These are phyloP conservation scores for Cecidostiba fungosa DNA, from an alignment of 2,888 invertebrate species.

Conservation along the genomic window DNA sequence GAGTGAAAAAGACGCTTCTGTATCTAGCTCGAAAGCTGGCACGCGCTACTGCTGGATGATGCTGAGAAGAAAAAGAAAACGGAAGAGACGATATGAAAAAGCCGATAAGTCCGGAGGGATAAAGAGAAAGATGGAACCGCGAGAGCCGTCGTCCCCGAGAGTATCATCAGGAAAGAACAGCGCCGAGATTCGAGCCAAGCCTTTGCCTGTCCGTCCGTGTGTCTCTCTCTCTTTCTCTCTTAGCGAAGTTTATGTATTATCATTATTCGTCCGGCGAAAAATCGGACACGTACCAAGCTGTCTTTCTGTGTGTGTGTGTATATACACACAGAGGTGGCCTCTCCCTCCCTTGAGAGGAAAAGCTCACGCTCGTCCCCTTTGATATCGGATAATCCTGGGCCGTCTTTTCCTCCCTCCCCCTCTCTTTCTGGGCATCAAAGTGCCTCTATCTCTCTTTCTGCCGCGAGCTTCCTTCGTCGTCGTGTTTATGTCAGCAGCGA, in stretches of 20 bases:
- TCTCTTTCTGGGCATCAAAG: background rate
- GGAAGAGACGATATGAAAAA: background rate
- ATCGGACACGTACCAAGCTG: too few species aligned
- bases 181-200: background rate
- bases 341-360: conserved; percentile 64
- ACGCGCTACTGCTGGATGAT: too few species aligned
- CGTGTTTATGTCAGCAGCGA: background rate
- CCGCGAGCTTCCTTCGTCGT: background rate
- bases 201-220: conserved; percentile 1
- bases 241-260: conserved; percentile 67
- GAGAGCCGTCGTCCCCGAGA: background rate
- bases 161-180: background rate
- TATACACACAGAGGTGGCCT: too few species aligned
- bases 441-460: conserved; percentile 18
- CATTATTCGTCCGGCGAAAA: conserved; percentile 71
- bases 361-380: conserved; percentile 68
- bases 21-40: too few species aligned
- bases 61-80: background rate
- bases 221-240: background rate
- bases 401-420: conserved; percentile 47
- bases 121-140: background rate
- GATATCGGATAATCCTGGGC: conserved; percentile 74
- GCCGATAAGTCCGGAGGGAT: background rate
- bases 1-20: background rate
- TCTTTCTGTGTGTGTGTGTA: too few species aligned